Conservation (phyloP, 2,797 vertebrate genomes). For the Antrozous pallidus region DNA sequence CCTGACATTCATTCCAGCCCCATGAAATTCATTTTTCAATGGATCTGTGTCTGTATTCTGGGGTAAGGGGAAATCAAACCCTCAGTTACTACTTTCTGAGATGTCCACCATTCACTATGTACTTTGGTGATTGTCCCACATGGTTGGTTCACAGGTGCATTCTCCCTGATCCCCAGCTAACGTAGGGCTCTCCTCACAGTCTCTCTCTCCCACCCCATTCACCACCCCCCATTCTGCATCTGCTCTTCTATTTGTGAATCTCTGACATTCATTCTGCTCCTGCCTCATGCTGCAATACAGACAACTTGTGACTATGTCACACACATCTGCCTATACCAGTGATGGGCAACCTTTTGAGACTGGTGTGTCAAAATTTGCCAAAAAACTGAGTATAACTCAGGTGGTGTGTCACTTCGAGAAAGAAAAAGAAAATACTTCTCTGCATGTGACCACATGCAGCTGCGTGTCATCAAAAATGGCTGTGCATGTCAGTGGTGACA, state of each 20-base stretch:
- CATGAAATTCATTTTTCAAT: background rate
- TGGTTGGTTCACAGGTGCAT: background rate
- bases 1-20: background rate
- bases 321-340: background rate
- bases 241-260: background rate
- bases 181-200: background rate
- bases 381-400: too few species aligned
- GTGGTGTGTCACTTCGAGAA: too few species aligned
- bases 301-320: background rate
- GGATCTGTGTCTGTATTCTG: background rate
- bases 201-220: background rate
- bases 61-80: background rate
- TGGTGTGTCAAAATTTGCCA: too few species aligned
- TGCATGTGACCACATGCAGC: too few species aligned
- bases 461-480: too few species aligned
- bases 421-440: too few species aligned
- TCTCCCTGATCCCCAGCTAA: background rate
- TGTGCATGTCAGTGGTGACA: too few species aligned
- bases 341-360: too few species aligned
- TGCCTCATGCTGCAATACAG: background rate
- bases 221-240: background rate
- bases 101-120: background rate
- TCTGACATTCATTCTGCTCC: background rate
- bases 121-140: background rate
- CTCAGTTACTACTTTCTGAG: background rate